A percentile compares a stretch with the other conserved stretches of the same genome.
Evolutionary conservation across 2,797 vertebrate genomes (phyloP).

Genomic region (Limnodromus scolopaceus): DNA sequence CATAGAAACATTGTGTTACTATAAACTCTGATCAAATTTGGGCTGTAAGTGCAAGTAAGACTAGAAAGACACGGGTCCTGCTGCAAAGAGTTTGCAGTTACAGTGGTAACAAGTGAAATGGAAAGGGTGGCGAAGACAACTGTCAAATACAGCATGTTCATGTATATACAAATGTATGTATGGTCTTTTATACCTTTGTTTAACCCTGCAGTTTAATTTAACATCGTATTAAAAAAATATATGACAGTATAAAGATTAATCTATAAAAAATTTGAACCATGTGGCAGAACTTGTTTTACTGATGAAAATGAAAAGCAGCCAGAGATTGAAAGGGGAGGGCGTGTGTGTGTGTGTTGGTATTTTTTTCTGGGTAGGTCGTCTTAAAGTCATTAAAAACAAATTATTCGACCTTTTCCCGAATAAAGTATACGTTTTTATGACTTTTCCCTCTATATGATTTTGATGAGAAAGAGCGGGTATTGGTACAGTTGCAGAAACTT

Average conservation of each 20-base stretch:
- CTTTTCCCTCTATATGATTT: not conserved
- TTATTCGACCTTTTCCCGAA: not conserved
- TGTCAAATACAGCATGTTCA: not conserved
- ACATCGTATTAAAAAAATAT: not conserved
- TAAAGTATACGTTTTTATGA: not conserved
- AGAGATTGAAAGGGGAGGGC: not conserved
- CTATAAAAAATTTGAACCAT: conserved; percentile 31
- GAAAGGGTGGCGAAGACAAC: not conserved
- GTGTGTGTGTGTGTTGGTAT: not conserved
- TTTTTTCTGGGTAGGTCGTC: not conserved
- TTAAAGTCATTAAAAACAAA: conserved; percentile 17
- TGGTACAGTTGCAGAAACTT: not conserved
- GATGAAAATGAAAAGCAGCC: conserved; percentile 23
- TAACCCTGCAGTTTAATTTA: not conserved
- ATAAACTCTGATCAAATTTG: not conserved
- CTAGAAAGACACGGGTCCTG: not conserved
- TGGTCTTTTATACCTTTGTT: not conserved
- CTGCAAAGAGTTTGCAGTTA: not conserved
- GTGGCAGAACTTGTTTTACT: conserved; percentile 29
- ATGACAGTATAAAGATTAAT: not conserved
- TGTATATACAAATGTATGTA: not conserved
- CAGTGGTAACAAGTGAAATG: not conserved
- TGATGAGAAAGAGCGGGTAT: not conserved
- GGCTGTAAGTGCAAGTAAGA: not conserved
- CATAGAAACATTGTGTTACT: not conserved